A percentile compares a stretch with the other conserved stretches of the same genome.
phyloP scores from a whole-genome alignment of 2,797 vertebrate species.

The Acestrorhynchus altus region DNA sequence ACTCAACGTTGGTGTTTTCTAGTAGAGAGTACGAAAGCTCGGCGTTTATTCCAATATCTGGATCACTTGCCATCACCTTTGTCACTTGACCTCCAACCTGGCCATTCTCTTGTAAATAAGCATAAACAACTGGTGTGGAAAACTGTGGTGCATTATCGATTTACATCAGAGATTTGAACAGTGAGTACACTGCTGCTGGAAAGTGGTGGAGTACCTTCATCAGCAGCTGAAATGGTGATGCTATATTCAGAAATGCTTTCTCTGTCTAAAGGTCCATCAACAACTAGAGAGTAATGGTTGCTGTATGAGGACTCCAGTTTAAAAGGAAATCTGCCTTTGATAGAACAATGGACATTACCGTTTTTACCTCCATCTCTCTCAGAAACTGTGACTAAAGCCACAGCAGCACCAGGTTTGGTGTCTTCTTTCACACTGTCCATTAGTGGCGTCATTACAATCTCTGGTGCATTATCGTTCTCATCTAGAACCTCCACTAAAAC shows the following conservation, averaged over 20 bases:
- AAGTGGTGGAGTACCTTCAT: constrained; percentile 67
- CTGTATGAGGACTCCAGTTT: constrained; percentile 57
- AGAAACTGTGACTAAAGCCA: constrained; percentile 54
- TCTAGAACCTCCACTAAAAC: constrained; percentile 62
- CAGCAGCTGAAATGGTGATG: constrained; percentile 62
- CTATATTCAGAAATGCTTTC: constrained; percentile 66
- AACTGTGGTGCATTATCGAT: constrained; percentile 81
- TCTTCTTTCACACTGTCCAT: constrained; percentile 52
- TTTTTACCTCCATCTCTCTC: constrained; percentile 61
- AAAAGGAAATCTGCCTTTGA: constrained; percentile 49
- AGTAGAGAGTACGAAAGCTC: constrained; percentile 62
- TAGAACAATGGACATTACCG: constrained; percentile 38
- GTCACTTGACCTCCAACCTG: constrained; percentile 72
- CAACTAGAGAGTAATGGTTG: constrained; percentile 59
- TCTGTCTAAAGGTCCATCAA: constrained; percentile 54
- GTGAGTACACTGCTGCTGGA: constrained; percentile 53
- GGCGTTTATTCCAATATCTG: constrained; percentile 69
- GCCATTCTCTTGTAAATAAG: constrained; percentile 81
- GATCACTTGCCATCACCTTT: constrained; percentile 75
- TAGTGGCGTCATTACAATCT: constrained; percentile 50
- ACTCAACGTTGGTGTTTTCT: not conserved
- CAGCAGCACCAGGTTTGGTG: constrained; percentile 41
- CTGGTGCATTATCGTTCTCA: constrained; percentile 64
- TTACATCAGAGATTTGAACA: constrained; percentile 58
- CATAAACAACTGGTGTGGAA: constrained; percentile 60